A percentile compares a stretch with the other conserved stretches of the same genome.
phyloP scores from a whole-genome alignment of 2,797 vertebrate species.

The Tokudaia tokunoshimensis region DNA sequence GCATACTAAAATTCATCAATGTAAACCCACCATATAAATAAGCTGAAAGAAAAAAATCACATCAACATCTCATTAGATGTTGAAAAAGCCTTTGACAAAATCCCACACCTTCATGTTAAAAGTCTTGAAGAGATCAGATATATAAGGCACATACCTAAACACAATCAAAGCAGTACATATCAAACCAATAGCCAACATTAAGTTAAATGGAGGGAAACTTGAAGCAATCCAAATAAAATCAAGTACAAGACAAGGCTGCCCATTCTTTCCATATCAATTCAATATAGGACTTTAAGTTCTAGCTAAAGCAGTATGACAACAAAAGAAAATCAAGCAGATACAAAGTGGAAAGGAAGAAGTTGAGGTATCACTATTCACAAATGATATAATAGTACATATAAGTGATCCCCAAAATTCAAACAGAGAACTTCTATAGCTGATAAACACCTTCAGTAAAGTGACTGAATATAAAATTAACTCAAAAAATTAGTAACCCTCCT shows the following conservation, averaged over 20 bases:
- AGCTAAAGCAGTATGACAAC: background rate
- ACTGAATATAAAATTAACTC: background rate
- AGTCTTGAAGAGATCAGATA: background rate
- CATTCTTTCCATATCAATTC: background rate
- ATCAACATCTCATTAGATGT: background rate
- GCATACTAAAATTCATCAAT: background rate
- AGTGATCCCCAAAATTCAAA: background rate
- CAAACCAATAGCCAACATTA: background rate
- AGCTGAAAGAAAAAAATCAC: background rate
- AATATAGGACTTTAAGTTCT: background rate
- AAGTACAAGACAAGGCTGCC: background rate
- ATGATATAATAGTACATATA: background rate
- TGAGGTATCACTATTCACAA: background rate
- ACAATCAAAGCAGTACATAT: background rate
- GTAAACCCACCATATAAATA: background rate
- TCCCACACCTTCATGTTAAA: background rate
- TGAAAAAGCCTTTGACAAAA: background rate
- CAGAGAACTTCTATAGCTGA: background rate
- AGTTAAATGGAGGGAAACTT: background rate
- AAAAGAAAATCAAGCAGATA: background rate
- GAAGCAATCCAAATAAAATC: background rate
- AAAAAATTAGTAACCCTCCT: background rate
- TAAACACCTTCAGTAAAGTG: background rate
- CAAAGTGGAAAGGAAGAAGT: background rate
- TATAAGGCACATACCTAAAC: background rate